A percentile compares a stretch with the other conserved stretches of the same genome.
phyloP scores from a whole-genome alignment of 2,113 vertebrate genomes.

The Oryzias woworae region DNA sequence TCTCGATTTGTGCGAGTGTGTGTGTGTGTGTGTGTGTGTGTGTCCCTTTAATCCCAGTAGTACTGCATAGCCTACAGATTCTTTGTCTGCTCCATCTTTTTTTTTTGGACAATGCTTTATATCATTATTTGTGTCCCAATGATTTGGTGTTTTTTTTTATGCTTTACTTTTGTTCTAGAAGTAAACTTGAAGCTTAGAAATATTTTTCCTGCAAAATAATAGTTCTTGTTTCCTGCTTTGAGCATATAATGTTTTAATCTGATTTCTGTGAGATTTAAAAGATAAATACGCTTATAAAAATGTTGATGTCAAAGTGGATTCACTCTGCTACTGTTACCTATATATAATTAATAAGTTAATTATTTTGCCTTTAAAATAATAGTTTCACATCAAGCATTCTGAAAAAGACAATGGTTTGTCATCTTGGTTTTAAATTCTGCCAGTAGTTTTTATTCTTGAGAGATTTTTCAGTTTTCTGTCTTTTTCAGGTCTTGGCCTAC shows the following conservation, averaged over 20 bases:
- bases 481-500: slow-evolving; percentile 87
- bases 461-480: not conserved
- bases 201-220: not conserved
- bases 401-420: no score
- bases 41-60: slow-evolving; percentile 48
- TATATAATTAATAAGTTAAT: no score
- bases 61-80: slow-evolving; percentile 55
- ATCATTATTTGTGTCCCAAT: slow-evolving; percentile 63
- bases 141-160: slow-evolving; percentile 25
- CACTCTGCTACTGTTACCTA: no score
- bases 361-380: no score
- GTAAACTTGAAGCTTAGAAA: slow-evolving; percentile 13
- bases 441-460: not conserved
- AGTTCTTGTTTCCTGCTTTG: no score
- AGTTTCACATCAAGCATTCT: no score
- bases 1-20: slow-evolving; percentile 72
- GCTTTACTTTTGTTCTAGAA: slow-evolving; percentile 10
- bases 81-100: slow-evolving; percentile 42
- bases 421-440: no score
- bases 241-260: no score
- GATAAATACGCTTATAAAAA: no score
- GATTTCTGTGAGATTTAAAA: no score
- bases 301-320: no score
- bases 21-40: slow-evolving; percentile 17
- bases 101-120: slow-evolving; percentile 32